phyloP scores from a whole-genome alignment of 2,113 vertebrate species.

The Orycteropus afer region DNA sequence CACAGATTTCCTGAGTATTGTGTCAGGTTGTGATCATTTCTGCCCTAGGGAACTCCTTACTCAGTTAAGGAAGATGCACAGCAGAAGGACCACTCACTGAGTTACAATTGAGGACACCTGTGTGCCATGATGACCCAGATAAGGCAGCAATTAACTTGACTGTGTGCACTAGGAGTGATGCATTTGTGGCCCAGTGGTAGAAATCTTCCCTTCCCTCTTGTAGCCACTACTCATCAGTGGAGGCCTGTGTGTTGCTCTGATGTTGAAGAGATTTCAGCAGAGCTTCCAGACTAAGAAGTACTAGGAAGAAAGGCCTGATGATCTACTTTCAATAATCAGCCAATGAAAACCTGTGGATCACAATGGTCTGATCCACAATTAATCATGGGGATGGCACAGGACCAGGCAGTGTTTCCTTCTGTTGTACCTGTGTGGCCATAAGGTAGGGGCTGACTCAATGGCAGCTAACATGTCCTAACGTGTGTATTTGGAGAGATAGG shows the following conservation, averaged over 20 bases:
- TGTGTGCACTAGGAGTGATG: not conserved
- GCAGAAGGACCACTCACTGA: accelerated
- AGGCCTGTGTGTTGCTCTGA: no score
- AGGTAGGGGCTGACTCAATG: not conserved
- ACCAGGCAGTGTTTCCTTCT: not conserved
- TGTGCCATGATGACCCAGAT: not conserved
- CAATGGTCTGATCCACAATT: not conserved
- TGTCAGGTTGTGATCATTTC: not conserved
- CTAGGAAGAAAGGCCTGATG: no score
- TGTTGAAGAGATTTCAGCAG: no score
- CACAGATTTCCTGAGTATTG: not conserved
- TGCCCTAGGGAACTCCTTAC: not conserved
- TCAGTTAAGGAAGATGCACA: not conserved
- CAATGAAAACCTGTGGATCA: no score
- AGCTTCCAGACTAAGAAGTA: no score
- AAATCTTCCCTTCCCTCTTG: no score
- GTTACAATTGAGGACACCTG: not conserved
- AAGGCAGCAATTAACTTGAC: no score
- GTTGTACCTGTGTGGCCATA: not conserved
- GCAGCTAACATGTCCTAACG: not conserved
- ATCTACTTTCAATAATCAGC: no score
- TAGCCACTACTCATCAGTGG: no score
- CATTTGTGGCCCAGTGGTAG: no score
- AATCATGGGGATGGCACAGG: not conserved
- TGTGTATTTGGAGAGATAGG: not conserved